Base-by-base conservation (phyloP, 2,888 invertebrate genomes). In the Latrodectus hesperus region DNA sequence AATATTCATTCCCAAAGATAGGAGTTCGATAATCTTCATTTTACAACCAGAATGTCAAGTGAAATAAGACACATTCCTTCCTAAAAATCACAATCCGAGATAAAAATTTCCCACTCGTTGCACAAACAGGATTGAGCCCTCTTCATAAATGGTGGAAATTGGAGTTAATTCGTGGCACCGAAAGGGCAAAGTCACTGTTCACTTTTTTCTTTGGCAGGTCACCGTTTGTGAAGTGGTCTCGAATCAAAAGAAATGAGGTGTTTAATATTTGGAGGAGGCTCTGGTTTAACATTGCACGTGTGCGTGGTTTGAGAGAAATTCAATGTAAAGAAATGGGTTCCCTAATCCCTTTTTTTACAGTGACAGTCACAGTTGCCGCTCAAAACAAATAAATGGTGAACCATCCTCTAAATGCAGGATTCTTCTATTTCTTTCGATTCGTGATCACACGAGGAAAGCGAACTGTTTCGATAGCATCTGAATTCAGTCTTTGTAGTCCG, bases 401-500 rank as follows among this genome's bases (percentile, higher is more conserved):
- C n/a, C 60, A 60, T n/a, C 12, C 60, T 60, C n/a, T 60, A 60
- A 60, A 60, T 60, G 60, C 60, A 38, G 38, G 2, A 38, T 38
- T 38, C 38, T 38, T 38, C 6, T 3, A 60, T 14, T 17, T 9
- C 12, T 73, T n/a, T 16, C 4, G 10, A 52, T 73, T n/a, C 73
- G 51, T n/a, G 17, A 53, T 12, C 73, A 17, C 53, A 12, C n/a
- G 60, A n/a, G 16, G 60, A 60, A 60, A 60, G 60, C 10, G 12
- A 16, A 16, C 4, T 5, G 11, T 60, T 60, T 16, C 49, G 53
- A n/a, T 52, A 73, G n/a, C n/a, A 51, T 17, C 51, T 17, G 52
- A 11, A n/a, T 49, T 75, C 74, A 85, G 16, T 87, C 86, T 53
- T 87, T 87, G 76, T 77, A 88, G 65, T 88, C 88, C 16, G 75